Percentiles rank a stretch among this genome's conserved stretches.
Conservation (phyloP, 2,797 vertebrate species). For the Apodemus agrarius region DNA sequence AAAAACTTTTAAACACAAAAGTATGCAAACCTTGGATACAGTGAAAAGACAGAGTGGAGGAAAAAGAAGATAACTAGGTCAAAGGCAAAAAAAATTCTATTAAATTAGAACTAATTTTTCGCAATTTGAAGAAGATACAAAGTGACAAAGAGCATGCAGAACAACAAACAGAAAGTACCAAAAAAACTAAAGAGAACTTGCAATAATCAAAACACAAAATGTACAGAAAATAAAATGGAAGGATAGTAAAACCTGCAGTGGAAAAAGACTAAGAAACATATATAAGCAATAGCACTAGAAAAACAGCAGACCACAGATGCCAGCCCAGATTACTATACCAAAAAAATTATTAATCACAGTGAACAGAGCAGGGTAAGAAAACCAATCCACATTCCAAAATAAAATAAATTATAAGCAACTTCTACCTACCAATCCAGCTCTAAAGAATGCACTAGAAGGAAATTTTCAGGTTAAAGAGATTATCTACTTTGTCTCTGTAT, state of each 20-base stretch:
- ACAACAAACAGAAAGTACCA: not conserved
- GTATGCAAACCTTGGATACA: not conserved
- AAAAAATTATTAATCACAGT: not conserved
- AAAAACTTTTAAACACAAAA: not conserved
- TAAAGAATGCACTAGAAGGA: not conserved
- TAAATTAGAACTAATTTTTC: not conserved
- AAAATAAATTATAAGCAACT: not conserved
- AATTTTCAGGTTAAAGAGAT: too few species aligned
- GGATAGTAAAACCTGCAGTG: not conserved
- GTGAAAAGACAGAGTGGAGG: not conserved
- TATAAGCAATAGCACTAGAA: not conserved
- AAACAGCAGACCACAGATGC: not conserved
- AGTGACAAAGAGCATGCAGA: not conserved
- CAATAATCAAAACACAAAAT: not conserved
- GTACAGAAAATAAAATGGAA: not conserved
- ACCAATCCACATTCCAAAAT: not conserved
- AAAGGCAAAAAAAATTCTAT: too few species aligned
- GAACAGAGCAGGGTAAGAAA: rapidly evolving
- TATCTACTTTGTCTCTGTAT: too few species aligned
- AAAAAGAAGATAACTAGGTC: not conserved
- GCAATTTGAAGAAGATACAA: not conserved
- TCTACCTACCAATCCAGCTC: not conserved
- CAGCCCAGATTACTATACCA: not conserved
- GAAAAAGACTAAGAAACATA: not conserved
- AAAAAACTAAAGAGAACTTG: not conserved